Evolutionary conservation across 2,888 invertebrate species (phyloP).

Genomic region (Clostera curtula): DNA sequence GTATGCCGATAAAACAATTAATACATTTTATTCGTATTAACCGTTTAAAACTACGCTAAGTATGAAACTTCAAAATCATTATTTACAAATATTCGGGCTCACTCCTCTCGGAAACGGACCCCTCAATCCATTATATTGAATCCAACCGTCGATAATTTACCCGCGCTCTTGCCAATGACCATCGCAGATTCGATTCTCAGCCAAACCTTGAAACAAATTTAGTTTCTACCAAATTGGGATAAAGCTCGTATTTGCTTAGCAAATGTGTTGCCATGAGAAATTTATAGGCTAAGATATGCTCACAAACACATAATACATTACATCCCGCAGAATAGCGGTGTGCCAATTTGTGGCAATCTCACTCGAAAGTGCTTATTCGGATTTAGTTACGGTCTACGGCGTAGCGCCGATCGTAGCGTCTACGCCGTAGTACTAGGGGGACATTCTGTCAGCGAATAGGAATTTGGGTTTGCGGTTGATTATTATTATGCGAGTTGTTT

Average conservation of each 20-base stretch:
- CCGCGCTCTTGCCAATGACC: constrained; percentile 15
- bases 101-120: not conserved
- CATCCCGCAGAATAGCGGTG: constrained; percentile 9
- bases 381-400: too few species aligned
- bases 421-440: too few species aligned
- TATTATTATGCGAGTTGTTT: too few species aligned
- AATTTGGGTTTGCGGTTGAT: too few species aligned
- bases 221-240: constrained; percentile 1
- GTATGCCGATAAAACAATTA: too few species aligned
- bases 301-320: constrained; percentile 22
- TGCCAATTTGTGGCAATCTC: constrained; percentile 13
- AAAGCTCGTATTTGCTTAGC: constrained; percentile 5
- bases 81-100: not conserved
- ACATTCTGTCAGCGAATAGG: too few species aligned
- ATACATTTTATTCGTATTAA: too few species aligned
- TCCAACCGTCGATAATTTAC: constrained; percentile 10
- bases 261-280: constrained; percentile 9
- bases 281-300: constrained; percentile 17
- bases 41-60: too few species aligned
- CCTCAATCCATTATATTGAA: constrained; percentile 4
- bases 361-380: too few species aligned
- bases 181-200: constrained; percentile 6
- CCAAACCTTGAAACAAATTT: constrained; percentile 1
- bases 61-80: not conserved
- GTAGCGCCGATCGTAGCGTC: too few species aligned